Conservation (phyloP, 1,140 invertebrate genomes). For the Drosophila nebulosa region DNA sequence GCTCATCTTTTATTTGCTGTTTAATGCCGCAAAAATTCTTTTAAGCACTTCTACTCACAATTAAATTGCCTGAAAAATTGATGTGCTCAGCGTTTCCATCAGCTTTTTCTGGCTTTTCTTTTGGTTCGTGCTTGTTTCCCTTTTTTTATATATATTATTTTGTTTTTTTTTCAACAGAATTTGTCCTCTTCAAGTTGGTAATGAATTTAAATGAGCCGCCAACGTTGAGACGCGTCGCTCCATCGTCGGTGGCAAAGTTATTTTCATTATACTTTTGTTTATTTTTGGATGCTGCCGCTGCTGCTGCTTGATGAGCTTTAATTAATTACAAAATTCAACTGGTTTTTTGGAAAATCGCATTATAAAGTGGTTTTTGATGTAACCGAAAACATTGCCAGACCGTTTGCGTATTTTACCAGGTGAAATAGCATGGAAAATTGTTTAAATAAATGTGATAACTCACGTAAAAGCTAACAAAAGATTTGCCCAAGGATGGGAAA, state of each 20-base stretch:
- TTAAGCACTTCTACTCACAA: conserved; percentile 38
- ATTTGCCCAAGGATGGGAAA: not conserved
- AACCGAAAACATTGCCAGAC: not conserved
- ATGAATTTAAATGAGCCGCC: conserved; percentile 21
- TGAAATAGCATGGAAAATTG: not conserved
- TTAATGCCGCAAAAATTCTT: conserved; percentile 42
- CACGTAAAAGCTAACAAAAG: not conserved
- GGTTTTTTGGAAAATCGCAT: conserved; percentile 47
- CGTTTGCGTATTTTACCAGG: not conserved
- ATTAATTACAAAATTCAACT: conserved; percentile 61
- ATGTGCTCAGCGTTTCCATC: conserved; percentile 18
- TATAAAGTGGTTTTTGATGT: conserved; percentile 47
- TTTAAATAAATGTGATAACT: not conserved
- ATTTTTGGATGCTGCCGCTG: conserved; percentile 4
- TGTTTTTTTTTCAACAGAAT: not conserved
- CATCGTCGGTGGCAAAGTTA: conserved; percentile 19
- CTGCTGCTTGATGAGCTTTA: conserved; percentile 10
- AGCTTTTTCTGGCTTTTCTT: not conserved
- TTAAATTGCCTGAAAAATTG: conserved; percentile 72
- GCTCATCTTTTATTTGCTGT: conserved; percentile 27
- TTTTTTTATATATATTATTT: not conserved
- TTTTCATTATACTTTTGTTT: conserved; percentile 47
- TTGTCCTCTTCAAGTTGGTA: conserved; percentile 17
- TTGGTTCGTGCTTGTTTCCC: no score
- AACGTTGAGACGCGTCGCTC: not conserved